These are phyloP conservation scores for Drosophila sturtevanti DNA, from an alignment of 1,140 invertebrate genomes.

Conservation along the genomic window DNA sequence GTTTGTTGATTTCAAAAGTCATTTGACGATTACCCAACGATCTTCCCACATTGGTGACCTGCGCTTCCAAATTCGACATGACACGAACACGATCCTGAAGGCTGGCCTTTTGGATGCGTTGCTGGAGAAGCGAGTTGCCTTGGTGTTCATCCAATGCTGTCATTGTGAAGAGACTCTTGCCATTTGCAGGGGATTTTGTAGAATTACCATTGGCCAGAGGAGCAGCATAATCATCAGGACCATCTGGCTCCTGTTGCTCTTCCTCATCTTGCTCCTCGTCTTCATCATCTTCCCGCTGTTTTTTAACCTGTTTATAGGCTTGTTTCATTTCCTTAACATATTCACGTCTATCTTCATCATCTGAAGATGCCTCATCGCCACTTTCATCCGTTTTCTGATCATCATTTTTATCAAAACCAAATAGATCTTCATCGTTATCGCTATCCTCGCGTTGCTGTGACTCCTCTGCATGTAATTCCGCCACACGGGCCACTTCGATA, in stretches of 20 bases:
- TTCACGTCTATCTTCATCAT: slow-evolving; percentile 92
- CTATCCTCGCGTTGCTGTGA: slow-evolving; percentile 73
- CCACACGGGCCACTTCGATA: slow-evolving; percentile 74
- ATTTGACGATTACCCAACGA: slow-evolving; percentile 88
- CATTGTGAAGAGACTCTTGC: slow-evolving; percentile 44
- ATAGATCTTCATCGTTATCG: slow-evolving; percentile 83
- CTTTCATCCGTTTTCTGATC: slow-evolving; percentile 43
- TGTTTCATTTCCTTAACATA: slow-evolving; percentile 92
- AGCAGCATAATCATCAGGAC: slow-evolving; percentile 20
- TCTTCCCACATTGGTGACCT: slow-evolving; percentile 85
- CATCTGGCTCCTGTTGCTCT: slow-evolving; percentile 32
- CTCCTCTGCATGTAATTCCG: slow-evolving; percentile 79
- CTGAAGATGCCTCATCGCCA: slow-evolving; percentile 85
- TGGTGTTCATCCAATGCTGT: slow-evolving; percentile 45
- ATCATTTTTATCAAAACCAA: slow-evolving; percentile 74
- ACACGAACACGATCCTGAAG: slow-evolving; percentile 88
- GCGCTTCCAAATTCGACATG: slow-evolving; percentile 84
- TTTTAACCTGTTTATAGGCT: slow-evolving; percentile 85
- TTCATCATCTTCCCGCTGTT: slow-evolving; percentile 81
- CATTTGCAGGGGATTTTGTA: slow-evolving; percentile 18
- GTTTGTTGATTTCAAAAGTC: slow-evolving; percentile 86
- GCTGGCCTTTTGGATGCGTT: slow-evolving; percentile 85
- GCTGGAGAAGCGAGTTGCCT: slow-evolving; percentile 40
- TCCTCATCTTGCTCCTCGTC: slow-evolving; percentile 58
- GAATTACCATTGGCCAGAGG: slow-evolving; percentile 37